Evolutionary conservation across 2,797 vertebrate species (phyloP).

Genomic region (Craterocephalus amniculus): DNA sequence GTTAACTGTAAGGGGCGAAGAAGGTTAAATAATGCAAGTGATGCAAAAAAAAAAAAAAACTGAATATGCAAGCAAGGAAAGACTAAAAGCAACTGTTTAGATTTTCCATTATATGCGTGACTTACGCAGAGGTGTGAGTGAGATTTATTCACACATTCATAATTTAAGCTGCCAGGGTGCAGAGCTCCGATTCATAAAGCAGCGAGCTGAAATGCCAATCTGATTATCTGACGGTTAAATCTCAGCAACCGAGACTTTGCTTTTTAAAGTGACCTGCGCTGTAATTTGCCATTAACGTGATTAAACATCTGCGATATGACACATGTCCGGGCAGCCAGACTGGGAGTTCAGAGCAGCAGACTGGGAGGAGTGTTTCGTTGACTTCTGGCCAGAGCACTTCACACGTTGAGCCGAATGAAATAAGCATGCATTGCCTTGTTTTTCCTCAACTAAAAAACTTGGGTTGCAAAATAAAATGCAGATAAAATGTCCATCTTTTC

Average conservation of each 20-base stretch:
- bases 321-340: neutral
- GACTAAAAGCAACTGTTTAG: neutral
- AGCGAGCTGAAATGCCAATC: neutral
- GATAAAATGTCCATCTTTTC: too few species aligned
- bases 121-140: slow-evolving; percentile 2
- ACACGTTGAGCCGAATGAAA: too few species aligned
- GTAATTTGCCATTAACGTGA: neutral
- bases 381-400: neutral
- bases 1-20: slow-evolving; percentile 12
- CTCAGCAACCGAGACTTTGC: neutral
- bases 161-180: slow-evolving; percentile 3
- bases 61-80: neutral
- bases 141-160: slow-evolving; percentile 33
- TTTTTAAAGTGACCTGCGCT: fast-evolving
- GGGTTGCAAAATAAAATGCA: too few species aligned
- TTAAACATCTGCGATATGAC: neutral
- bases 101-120: slow-evolving; percentile 11
- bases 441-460: neutral
- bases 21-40: neutral
- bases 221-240: neutral
- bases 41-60: neutral
- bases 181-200: neutral
- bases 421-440: neutral
- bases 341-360: neutral
- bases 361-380: neutral